Evolutionary conservation across 2,797 vertebrate species (phyloP).

Genomic region (Enteromius viviparus): DNA sequence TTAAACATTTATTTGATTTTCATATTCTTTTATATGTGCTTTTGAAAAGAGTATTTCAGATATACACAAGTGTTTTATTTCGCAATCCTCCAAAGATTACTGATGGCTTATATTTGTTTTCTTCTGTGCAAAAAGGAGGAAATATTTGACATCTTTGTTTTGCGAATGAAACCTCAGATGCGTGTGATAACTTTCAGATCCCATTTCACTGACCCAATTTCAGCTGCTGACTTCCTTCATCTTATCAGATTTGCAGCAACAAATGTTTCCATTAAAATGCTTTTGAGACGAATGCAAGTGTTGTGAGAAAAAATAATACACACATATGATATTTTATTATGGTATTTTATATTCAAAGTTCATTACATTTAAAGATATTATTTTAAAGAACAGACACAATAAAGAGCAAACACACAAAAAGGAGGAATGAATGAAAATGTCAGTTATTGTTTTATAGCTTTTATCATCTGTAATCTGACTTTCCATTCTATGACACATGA

Average conservation of each 20-base stretch:
- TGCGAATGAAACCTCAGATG: neutral
- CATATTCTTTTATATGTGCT: neutral
- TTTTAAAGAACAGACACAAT: neutral
- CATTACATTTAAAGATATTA: neutral
- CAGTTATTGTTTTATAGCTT: neutral
- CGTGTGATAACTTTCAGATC: neutral
- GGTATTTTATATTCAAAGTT: neutral
- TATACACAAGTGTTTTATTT: neutral
- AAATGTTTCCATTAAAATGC: neutral
- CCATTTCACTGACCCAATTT: conserved; percentile 19
- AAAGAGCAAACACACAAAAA: neutral
- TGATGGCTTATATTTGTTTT: neutral
- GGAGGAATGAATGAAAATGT: neutral
- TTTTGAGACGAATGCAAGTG: neutral
- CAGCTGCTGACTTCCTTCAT: neutral
- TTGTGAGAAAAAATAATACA: neutral
- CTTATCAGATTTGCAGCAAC: conserved; percentile 3
- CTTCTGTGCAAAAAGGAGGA: neutral
- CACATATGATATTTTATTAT: no score
- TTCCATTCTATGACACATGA: neutral
- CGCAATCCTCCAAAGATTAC: neutral
- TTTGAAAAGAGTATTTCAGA: neutral
- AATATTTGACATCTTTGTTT: neutral
- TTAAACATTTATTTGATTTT: neutral
- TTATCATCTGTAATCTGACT: neutral